A percentile compares a stretch with the other conserved stretches of the same genome.
phyloP scores from a whole-genome alignment of 2,797 vertebrate genomes.

The Alfaro cultratus region DNA sequence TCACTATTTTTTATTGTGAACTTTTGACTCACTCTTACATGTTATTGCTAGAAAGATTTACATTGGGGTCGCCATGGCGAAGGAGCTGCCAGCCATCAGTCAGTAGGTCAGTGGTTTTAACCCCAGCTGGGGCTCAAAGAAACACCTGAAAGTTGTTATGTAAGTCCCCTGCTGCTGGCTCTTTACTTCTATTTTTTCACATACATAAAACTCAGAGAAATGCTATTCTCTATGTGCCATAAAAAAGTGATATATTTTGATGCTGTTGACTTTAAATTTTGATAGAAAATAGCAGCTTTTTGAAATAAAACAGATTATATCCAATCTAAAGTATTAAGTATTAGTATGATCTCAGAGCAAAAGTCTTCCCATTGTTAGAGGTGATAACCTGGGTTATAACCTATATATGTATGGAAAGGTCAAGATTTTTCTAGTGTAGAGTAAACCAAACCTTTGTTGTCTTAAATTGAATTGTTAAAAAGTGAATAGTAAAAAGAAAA shows the following conservation, averaged over 20 bases:
- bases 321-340: too few relatives aligned
- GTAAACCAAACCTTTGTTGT: not conserved
- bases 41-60: not conserved
- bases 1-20: not conserved
- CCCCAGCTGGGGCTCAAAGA: not conserved
- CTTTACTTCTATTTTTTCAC: not conserved
- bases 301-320: too few relatives aligned
- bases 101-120: conserved; percentile 3
- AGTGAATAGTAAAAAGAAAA: too few relatives aligned
- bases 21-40: not conserved
- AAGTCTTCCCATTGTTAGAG: not conserved
- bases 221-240: too few relatives aligned
- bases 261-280: too few relatives aligned
- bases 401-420: not conserved
- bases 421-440: not conserved
- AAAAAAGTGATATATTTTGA: not conserved
- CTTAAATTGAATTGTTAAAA: not conserved
- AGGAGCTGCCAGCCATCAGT: not conserved
- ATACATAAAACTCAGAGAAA: not conserved
- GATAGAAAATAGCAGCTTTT: too few relatives aligned
- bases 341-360: too few relatives aligned
- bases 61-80: not conserved
- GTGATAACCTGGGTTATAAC: not conserved
- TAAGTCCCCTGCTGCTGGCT: not conserved
- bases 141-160: not conserved